Percentiles rank a stretch among this genome's conserved stretches.
phyloP scores from a whole-genome alignment of 2,797 vertebrate species.

The Staurois parvus region DNA sequence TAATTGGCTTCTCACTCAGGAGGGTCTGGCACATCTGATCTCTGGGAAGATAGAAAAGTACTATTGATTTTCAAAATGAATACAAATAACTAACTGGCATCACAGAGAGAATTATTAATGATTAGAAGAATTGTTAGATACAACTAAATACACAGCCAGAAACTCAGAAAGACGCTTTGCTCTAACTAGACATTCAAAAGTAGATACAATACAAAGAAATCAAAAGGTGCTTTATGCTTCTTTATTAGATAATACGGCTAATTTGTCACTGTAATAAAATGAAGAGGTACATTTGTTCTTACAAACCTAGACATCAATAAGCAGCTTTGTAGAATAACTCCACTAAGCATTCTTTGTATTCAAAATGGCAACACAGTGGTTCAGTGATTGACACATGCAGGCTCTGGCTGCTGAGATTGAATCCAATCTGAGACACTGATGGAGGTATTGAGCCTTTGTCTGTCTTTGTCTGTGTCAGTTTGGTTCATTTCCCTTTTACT shows the following conservation, averaged over 20 bases:
- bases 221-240: neutral
- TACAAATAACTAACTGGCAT: slow-evolving; percentile 16
- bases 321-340: neutral
- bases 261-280: neutral
- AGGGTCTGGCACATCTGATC: neutral
- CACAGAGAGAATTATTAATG: slow-evolving; percentile 21
- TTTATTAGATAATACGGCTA: neutral
- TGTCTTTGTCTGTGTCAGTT: too few species aligned
- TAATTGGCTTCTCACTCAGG: slow-evolving; percentile 30
- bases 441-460: neutral
- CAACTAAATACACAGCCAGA: neutral
- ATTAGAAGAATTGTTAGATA: neutral
- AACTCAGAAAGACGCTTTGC: neutral
- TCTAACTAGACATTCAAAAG: neutral
- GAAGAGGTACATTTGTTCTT: neutral
- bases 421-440: neutral
- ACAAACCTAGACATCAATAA: neutral
- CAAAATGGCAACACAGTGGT: neutral
- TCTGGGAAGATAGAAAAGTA: slow-evolving; percentile 3
- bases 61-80: slow-evolving; percentile 30
- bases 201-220: neutral
- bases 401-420: too few species aligned
- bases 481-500: too few species aligned
- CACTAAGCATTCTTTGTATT: neutral
- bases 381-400: neutral